Evolutionary conservation across 2,113 vertebrate species (phyloP).

Genomic region (Cavia aperea): DNA sequence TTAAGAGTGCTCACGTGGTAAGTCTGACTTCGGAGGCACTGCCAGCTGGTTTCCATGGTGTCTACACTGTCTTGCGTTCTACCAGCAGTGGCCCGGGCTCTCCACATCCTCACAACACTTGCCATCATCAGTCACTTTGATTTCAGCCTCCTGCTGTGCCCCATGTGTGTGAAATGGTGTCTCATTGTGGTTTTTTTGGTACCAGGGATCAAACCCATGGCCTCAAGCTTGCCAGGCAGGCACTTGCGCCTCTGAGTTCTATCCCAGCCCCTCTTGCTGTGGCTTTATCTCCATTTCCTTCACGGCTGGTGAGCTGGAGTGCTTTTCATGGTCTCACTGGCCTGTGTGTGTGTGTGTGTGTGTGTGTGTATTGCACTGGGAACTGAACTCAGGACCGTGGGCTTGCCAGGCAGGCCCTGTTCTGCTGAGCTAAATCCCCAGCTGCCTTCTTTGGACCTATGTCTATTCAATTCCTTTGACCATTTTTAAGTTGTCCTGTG

Average conservation of each 20-base stretch:
- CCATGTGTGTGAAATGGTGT: neutral
- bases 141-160: no score
- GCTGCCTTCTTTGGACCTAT: neutral
- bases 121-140: neutral
- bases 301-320: neutral
- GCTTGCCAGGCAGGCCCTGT: no score
- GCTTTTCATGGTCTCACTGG: neutral
- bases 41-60: neutral
- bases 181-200: neutral
- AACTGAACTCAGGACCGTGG: no score
- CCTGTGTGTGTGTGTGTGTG: neutral
- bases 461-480: neutral
- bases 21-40: conserved; percentile 10
- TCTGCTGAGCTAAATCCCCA: no score
- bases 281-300: conserved; percentile 10
- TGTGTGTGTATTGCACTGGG: no score
- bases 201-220: no score
- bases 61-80: neutral
- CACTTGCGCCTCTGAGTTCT: no score
- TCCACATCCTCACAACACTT: neutral
- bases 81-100: neutral
- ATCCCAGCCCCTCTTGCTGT: no score
- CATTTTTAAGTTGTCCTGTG: neutral
- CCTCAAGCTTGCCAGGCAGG: no score
- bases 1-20: neutral